phyloP scores from a whole-genome alignment of 2,797 vertebrate species.

The Ciconia nigra region DNA sequence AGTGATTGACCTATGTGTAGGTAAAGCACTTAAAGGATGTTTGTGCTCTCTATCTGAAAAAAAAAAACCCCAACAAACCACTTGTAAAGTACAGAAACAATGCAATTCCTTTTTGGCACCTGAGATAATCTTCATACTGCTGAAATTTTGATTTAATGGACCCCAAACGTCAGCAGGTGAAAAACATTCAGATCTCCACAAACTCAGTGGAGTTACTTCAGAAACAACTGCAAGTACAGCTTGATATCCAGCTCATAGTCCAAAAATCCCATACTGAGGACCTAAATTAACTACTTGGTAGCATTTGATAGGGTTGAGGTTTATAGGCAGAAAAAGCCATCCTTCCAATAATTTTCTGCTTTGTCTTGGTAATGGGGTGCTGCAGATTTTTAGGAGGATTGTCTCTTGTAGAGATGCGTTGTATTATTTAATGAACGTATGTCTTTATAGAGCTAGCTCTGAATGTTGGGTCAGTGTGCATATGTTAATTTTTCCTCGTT shows the following conservation, averaged over 20 bases:
- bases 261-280: not conserved
- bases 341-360: not conserved
- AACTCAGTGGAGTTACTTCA: not conserved
- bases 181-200: not conserved
- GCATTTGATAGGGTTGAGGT: not conserved
- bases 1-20: not conserved
- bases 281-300: not conserved
- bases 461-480: not conserved
- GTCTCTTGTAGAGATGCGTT: not conserved
- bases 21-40: not conserved
- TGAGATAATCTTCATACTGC: not conserved
- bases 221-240: not conserved
- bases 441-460: not conserved
- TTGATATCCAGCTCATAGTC: too few species aligned
- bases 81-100: not conserved
- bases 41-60: not conserved
- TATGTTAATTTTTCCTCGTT: not conserved
- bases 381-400: not conserved
- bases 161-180: not conserved
- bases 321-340: not conserved
- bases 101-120: not conserved
- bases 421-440: not conserved
- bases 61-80: not conserved
- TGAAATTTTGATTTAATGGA: not conserved
- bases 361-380: not conserved